These are phyloP conservation scores for Lasioglossum zephyrum DNA, from an alignment of 2,888 invertebrate species.

Conservation along the genomic window DNA sequence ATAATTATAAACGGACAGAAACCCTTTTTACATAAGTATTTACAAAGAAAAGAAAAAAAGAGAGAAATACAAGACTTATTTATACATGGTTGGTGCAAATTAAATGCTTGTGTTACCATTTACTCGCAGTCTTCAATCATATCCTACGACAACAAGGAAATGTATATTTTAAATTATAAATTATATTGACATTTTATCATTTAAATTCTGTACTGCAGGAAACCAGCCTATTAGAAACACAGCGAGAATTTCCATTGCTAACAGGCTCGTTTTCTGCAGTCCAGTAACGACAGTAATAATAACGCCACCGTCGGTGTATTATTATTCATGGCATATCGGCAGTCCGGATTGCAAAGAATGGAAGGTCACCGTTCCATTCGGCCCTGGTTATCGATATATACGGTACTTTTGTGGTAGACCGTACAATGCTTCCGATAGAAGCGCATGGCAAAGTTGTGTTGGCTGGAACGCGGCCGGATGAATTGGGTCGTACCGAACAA, in stretches of 20 bases:
- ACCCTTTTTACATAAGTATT: too few species aligned
- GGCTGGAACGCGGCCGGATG: background rate
- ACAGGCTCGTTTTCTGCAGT: background rate
- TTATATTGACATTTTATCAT: too few species aligned
- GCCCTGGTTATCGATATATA: slow-evolving; percentile 1
- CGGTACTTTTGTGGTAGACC: background rate
- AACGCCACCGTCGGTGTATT: background rate
- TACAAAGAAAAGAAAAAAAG: too few species aligned
- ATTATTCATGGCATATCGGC: background rate
- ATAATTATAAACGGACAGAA: too few species aligned
- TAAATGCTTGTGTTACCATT: background rate
- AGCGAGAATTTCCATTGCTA: too few species aligned
- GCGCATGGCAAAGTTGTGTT: background rate
- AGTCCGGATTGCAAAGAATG: background rate
- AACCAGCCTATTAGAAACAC: too few species aligned
- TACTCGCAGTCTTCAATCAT: background rate
- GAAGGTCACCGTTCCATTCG: background rate
- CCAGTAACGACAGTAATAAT: background rate
- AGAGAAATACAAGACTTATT: too few species aligned
- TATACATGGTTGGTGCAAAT: background rate
- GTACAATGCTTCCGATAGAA: slow-evolving; percentile 8
- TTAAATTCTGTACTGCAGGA: too few species aligned
- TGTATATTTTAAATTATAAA: too few species aligned
- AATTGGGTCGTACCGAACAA: slow-evolving; percentile 5
- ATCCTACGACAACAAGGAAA: too few species aligned